Percentiles rank a stretch among this genome's conserved stretches.
Evolutionary conservation across 2,797 vertebrate species (phyloP).

Genomic region (Sebastes goodei): DNA sequence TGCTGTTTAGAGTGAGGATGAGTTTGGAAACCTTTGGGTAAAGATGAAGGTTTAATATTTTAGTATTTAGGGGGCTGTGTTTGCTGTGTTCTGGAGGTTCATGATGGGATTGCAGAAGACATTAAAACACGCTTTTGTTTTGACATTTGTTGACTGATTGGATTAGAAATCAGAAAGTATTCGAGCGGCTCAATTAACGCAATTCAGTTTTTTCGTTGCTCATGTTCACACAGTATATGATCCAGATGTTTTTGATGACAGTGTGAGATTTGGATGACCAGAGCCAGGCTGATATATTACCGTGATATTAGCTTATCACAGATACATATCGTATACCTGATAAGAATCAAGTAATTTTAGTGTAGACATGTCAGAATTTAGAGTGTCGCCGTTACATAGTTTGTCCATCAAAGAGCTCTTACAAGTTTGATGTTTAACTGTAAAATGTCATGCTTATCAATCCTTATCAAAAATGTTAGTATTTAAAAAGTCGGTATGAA

Average conservation of each 20-base stretch:
- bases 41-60: background rate
- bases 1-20: constrained; percentile 1
- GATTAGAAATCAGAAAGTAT: background rate
- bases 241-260: background rate
- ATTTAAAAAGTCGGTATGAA: background rate
- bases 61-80: background rate
- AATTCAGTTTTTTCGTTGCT: background rate
- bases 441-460: background rate
- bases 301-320: background rate
- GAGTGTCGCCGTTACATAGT: too few species aligned
- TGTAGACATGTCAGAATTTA: background rate
- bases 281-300: background rate
- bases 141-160: background rate
- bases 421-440: background rate
- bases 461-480: too few species aligned
- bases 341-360: background rate
- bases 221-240: background rate
- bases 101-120: background rate
- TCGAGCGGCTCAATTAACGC: background rate
- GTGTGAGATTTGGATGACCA: background rate
- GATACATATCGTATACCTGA: background rate
- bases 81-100: background rate
- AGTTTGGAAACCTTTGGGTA: constrained; percentile 6
- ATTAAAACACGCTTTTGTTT: background rate
- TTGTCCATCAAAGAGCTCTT: too few species aligned